Conservation (phyloP, 2,888 invertebrate genomes). For the Aporophyla lueneburgensis region DNA sequence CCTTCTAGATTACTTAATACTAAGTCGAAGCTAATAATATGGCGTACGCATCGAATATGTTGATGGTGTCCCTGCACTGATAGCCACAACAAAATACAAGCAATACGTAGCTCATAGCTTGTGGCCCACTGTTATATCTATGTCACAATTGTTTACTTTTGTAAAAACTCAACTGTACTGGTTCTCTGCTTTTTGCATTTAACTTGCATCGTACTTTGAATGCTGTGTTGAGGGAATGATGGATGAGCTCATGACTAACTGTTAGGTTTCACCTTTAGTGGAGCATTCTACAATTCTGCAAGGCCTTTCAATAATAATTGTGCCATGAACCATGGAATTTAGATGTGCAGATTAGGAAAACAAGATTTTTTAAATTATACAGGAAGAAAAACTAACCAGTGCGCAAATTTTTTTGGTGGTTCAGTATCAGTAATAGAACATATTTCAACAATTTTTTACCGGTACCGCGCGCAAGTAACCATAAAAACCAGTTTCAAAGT, state of each 20-base stretch:
- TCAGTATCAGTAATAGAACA: too few relatives aligned
- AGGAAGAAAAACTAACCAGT: too few relatives aligned
- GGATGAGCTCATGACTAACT: neutral
- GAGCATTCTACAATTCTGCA: slow-evolving; percentile 14
- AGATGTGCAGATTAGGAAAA: neutral
- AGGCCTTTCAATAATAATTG: slow-evolving; percentile 5
- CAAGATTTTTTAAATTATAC: neutral
- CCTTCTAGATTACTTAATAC: slow-evolving; percentile 31
- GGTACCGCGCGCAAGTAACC: too few relatives aligned
- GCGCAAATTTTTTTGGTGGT: too few relatives aligned
- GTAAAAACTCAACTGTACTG: neutral
- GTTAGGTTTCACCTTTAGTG: slow-evolving; percentile 13
- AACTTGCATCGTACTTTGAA: neutral
- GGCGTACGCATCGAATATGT: slow-evolving; percentile 38
- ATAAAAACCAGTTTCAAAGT: too few relatives aligned
- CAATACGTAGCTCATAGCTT: neutral
- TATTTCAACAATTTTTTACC: too few relatives aligned
- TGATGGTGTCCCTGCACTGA: slow-evolving; percentile 6
- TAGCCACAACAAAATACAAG: neutral
- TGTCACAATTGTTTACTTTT: slow-evolving; percentile 7
- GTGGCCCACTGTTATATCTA: slow-evolving; percentile 6
- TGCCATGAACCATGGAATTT: neutral
- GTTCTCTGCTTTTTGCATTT: neutral
- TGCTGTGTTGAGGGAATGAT: neutral
- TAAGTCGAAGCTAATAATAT: slow-evolving; percentile 50